Percentiles rank a stretch among this genome's conserved stretches.
These are phyloP conservation scores for Eospalax fontanierii DNA, from an alignment of 2,797 vertebrate species.

Conservation along the genomic window DNA sequence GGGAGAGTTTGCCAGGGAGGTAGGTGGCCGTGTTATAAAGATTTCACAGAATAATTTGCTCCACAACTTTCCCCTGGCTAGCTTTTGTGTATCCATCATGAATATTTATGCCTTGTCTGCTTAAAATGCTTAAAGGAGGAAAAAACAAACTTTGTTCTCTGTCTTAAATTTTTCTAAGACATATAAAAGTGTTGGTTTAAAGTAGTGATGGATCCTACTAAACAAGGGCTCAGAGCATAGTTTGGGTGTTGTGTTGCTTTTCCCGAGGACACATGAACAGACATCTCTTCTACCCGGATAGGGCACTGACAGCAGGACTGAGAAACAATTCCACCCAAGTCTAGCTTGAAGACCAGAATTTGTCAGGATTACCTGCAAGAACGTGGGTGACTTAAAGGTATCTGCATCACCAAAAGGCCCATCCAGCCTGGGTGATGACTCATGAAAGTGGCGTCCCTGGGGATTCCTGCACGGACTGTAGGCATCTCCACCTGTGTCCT, in stretches of 20 bases:
- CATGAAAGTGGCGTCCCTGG: neutral
- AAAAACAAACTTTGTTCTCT: slow-evolving; percentile 43
- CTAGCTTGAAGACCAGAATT: neutral
- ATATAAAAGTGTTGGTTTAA: neutral
- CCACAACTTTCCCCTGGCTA: neutral
- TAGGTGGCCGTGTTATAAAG: neutral
- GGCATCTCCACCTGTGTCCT: neutral
- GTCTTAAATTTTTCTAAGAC: slow-evolving; percentile 31
- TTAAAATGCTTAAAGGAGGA: slow-evolving; percentile 57
- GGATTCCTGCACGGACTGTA: neutral
- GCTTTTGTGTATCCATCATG: slow-evolving; percentile 51
- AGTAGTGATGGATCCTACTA: neutral
- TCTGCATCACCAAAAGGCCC: neutral
- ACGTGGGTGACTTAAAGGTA: neutral
- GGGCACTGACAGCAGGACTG: neutral
- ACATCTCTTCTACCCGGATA: neutral
- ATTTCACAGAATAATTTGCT: slow-evolving; percentile 40
- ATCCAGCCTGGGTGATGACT: neutral
- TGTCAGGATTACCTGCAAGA: no score
- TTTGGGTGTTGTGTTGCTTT: neutral
- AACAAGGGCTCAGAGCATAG: neutral
- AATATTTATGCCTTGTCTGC: slow-evolving; percentile 56
- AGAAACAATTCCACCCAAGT: neutral
- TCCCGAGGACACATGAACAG: neutral
- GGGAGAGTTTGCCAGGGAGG: neutral